phyloP scores from a whole-genome alignment of 2,888 invertebrate genomes.

The Tenodera sinensis region DNA sequence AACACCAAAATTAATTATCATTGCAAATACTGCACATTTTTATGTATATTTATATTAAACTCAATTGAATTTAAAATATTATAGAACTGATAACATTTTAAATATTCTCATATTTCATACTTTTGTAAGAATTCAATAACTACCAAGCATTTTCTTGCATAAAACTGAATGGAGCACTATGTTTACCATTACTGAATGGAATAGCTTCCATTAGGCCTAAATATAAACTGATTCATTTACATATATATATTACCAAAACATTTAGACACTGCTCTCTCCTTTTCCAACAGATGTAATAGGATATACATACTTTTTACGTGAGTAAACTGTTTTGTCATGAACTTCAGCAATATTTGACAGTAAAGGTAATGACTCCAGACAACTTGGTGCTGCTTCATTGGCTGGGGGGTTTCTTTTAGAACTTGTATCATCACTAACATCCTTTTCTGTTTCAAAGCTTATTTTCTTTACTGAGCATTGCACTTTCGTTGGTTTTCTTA shows the following conservation, averaged over 20 bases:
- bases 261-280: slow-evolving; percentile 35
- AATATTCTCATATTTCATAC: background rate
- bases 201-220: background rate
- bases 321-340: slow-evolving; percentile 11
- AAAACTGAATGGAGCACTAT: background rate
- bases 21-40: too few relatives aligned
- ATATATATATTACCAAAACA: background rate
- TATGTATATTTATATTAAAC: too few relatives aligned
- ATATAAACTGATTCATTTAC: background rate
- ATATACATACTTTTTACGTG: slow-evolving; percentile 29
- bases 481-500: background rate
- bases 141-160: background rate
- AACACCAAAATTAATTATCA: too few relatives aligned
- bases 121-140: background rate
- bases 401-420: background rate
- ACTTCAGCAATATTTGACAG: slow-evolving; percentile 26
- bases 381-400: background rate
- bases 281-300: slow-evolving; percentile 32
- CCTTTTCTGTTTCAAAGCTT: background rate
- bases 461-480: background rate
- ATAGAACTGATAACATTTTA: background rate
- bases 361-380: slow-evolving; percentile 27
- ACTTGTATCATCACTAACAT: background rate
- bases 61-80: background rate
- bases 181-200: background rate